These are phyloP conservation scores for Peribatodes rhomboidaria DNA, from an alignment of 2,888 invertebrate species.

Conservation along the genomic window DNA sequence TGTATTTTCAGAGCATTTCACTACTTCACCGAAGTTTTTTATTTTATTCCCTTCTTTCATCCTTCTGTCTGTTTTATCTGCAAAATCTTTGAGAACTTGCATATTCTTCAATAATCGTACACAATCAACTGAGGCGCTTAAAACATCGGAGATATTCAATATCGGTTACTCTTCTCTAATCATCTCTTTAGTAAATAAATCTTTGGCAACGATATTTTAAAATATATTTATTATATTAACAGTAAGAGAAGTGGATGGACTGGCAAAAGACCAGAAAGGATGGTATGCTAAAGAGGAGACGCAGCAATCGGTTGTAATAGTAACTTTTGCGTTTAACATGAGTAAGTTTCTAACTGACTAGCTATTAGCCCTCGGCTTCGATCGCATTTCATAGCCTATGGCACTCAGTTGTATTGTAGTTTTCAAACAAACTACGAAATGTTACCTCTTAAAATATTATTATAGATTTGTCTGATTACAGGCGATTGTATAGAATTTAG, in stretches of 20 bases:
- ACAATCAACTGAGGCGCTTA: constrained; percentile 2
- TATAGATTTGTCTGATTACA: too few species aligned
- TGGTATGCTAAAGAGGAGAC: too few species aligned
- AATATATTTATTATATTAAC: not conserved
- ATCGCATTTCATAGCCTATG: too few species aligned
- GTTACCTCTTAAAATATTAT: too few species aligned
- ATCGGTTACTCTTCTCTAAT: not conserved
- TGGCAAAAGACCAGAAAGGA: too few species aligned
- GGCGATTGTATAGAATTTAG: not conserved
- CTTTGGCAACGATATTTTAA: constrained; percentile 11
- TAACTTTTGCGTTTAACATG: too few species aligned
- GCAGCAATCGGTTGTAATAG: too few species aligned
- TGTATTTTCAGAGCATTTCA: not conserved
- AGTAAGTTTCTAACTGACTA: too few species aligned
- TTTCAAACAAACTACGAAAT: too few species aligned
- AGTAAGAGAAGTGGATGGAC: not conserved
- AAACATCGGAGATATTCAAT: constrained; percentile 4
- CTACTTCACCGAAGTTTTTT: not conserved
- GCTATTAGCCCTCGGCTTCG: too few species aligned
- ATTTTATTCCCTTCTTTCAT: not conserved
- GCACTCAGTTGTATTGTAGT: too few species aligned
- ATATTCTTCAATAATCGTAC: constrained; percentile 11
- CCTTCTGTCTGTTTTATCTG: too few species aligned
- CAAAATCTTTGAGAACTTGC: constrained; percentile 6
- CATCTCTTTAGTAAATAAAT: not conserved